Evolutionary conservation across 2,888 invertebrate genomes (phyloP).

Genomic region (Drosophila maculinotata): DNA sequence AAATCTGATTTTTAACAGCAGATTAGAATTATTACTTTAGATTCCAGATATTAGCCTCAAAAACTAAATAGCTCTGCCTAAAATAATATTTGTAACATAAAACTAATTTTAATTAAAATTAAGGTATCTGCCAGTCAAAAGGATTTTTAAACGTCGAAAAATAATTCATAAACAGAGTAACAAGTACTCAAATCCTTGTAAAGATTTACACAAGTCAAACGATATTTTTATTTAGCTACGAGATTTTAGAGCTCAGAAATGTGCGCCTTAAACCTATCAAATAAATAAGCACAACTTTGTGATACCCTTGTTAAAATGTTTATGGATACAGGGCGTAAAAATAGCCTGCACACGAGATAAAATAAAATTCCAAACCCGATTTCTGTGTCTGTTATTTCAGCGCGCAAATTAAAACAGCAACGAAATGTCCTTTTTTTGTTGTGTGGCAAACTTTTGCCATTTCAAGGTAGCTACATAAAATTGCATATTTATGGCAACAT

Average conservation of each 20-base stretch:
- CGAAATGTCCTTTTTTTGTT: slow-evolving; percentile 14
- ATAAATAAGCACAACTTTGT: not conserved
- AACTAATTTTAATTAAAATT: no score
- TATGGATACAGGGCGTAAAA: not conserved
- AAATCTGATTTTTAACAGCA: no score
- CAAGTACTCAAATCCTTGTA: not conserved
- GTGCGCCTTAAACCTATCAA: not conserved
- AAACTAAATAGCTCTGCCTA: no score
- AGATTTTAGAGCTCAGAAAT: not conserved
- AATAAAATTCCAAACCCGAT: not conserved
- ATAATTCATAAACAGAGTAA: no score
- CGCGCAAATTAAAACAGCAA: slow-evolving; percentile 19
- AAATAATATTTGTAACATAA: no score
- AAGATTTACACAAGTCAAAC: no score
- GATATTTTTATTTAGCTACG: not conserved
- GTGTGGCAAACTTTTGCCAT: slow-evolving; percentile 14
- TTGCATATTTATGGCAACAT: slow-evolving; percentile 55
- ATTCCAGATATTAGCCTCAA: no score
- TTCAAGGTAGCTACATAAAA: slow-evolving; percentile 45
- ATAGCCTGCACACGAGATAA: not conserved
- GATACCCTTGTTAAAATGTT: not conserved
- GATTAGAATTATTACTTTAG: no score
- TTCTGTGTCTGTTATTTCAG: slow-evolving; percentile 1
- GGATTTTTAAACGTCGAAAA: no score
- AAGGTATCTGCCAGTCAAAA: no score